These are phyloP conservation scores for Ganaspis brasiliensis DNA, from an alignment of 2,888 invertebrate genomes.

Conservation along the genomic window DNA sequence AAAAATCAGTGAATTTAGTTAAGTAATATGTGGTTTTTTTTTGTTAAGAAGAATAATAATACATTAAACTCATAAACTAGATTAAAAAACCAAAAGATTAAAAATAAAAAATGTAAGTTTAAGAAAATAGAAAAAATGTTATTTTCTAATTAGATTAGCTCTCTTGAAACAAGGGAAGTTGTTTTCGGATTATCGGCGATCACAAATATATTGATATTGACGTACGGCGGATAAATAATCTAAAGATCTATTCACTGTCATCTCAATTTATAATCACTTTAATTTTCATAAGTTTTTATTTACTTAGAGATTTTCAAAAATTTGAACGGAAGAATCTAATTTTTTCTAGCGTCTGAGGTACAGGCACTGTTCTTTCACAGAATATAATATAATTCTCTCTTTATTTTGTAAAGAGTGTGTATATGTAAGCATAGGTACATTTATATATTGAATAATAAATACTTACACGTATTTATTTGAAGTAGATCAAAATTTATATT, in stretches of 20 bases:
- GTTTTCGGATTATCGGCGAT: conserved; percentile 52
- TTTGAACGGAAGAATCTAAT: conserved; percentile 58
- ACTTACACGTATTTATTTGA: conserved; percentile 45
- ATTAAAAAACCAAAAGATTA: no score
- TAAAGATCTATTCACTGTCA: conserved; percentile 49
- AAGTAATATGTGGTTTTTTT: no score
- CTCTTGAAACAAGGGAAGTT: not conserved
- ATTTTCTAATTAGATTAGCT: no score
- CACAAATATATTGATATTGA: conserved; percentile 51
- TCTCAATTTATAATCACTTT: conserved; percentile 44
- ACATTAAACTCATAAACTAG: no score
- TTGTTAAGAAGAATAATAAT: not conserved
- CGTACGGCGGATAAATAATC: conserved; percentile 50
- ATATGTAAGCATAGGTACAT: conserved; percentile 46
- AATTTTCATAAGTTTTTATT: conserved; percentile 34
- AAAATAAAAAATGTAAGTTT: no score
- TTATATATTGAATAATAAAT: conserved; percentile 43
- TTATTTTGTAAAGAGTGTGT: conserved; percentile 48
- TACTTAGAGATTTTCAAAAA: conserved; percentile 39
- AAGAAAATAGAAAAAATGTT: no score
- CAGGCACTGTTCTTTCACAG: conserved; percentile 78
- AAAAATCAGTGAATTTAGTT: no score
- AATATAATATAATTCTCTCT: conserved; percentile 64
- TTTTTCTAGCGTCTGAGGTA: conserved; percentile 74
- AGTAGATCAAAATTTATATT: conserved; percentile 53